Evolutionary conservation across 2,797 vertebrate species (phyloP), one percentile per base, ranked within the genome.

Genomic region (Martes flavigula): DNA sequence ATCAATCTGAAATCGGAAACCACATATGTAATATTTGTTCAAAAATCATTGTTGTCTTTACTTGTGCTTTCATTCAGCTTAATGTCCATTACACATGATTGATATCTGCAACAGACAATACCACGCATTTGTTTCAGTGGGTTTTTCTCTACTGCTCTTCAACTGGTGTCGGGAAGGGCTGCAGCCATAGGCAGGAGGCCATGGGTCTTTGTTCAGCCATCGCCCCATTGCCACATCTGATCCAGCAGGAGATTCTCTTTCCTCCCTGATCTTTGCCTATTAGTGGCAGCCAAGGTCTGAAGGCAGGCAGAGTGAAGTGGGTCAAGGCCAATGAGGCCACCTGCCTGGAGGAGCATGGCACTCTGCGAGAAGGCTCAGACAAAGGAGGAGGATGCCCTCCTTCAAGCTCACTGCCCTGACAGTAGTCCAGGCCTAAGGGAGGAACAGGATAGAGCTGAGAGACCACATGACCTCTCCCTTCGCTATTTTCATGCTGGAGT

Each of bases 11-110:
- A 96, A 89, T 96, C 88, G 98, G 94, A 97, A 90, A 86, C 51
- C 83, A 40, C 58, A 64, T 78, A n/a, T 85, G 97, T 94, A 92
- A 96, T 96, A 94, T 97, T 96, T 91, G 79, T 90, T 92, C 88
- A 94, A 88, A 96, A 97, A 90, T 91, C 86, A 93, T 46, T 94
- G 60, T 85, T 96, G 58, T 38, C 27, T 73, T 93, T 72, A 75
- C 48, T 93, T 66, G 21, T 68, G 48, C 38, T 97, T 96, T 96
- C 78, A 66, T 92, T 92, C 8, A 3, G 20, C 60, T 93, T 94
- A 94, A 90, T 96, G 91, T 48, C 88, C 90, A 46, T 79, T 85
- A 78, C 89, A 84, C 96, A 86, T 92, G 35, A 97, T 78, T 87
- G 88, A 73, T 90, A 92, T 46, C 78, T 62, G 95, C 56, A 85